phyloP scores from a whole-genome alignment of 2,797 vertebrate species.

The Chrosomus eos region DNA sequence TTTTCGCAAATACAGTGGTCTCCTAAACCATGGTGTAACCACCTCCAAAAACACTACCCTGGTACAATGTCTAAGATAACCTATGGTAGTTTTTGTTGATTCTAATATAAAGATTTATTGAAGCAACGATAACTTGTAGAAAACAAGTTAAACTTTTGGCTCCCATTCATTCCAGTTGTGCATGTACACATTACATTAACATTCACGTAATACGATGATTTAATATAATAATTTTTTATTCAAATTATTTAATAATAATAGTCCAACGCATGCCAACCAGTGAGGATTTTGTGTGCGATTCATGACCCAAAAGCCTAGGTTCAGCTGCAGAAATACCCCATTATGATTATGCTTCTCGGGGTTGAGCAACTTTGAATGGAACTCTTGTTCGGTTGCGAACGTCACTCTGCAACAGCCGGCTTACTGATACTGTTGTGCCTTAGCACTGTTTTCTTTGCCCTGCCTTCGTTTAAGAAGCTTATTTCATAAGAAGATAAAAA shows the following conservation, averaged over 20 bases:
- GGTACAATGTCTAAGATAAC: neutral
- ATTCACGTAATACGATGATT: neutral
- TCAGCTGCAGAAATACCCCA: constrained; percentile 21
- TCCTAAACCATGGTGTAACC: neutral
- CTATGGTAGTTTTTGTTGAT: neutral
- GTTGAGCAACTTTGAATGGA: constrained; percentile 31
- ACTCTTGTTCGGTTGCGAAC: constrained; percentile 19
- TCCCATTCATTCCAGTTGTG: neutral
- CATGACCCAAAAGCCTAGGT: neutral
- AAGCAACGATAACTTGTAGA: too few species aligned
- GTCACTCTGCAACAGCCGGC: neutral
- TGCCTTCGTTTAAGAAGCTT: constrained; percentile 53
- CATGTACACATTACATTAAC: neutral
- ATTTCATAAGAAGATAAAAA: constrained; percentile 57
- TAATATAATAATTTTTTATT: neutral
- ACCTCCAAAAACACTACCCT: neutral
- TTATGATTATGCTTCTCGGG: constrained; percentile 12
- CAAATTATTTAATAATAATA: too few species aligned
- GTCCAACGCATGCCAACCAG: neutral
- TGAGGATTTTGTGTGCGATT: neutral
- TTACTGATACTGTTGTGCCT: constrained; percentile 9
- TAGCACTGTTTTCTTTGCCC: constrained; percentile 16
- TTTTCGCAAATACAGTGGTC: neutral
- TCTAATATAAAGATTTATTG: neutral
- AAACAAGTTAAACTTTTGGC: neutral